Evolutionary conservation across 92 coral and sea anemone genomes (phyloP), one percentile per base, ranked within the genome.

Genomic region (Parazoanthus atlanticus): DNA sequence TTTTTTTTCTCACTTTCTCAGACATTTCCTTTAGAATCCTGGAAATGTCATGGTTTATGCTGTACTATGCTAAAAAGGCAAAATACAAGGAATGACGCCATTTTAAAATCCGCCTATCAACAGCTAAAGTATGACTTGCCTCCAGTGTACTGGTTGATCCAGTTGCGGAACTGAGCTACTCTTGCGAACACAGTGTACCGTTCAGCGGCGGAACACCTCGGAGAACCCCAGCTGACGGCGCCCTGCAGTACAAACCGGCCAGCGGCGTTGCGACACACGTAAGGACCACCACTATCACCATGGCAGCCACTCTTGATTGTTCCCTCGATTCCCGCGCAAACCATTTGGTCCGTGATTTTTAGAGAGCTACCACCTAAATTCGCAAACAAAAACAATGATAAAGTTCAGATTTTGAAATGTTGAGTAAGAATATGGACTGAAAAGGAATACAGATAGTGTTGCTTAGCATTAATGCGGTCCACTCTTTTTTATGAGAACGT

Each of bases 261-360:
- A 66, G 73, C 78, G 89, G 87, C 47, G 77, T 91, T 85, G 88
- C 91, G 92, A 52, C 97, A 94, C 6, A 92, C 94, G 77, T 92
- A 94, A 41, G 97, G 97, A 23, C 97, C 97, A 74, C 97, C 97
- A 56, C 96, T 94, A 88, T 94, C 96, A 78, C 96, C 96, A 85
- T 94, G 96, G 41, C 96, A 94, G 86, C 96, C 96, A 77, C 96
- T 92, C 3, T 88, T 78, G 79, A 78, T 72, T 3, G 90, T 88
- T 40, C 90, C 92, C 71, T 86, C 84, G 25, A 58, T 74, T 46
- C 95, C 94, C 29, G 92, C 95, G 74, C 95, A 93, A 40, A 93
- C 73, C 95, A 93, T 93, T 47, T 66, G 74, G 82, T 89, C 88
- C 21, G 91, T 93, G 71, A 88, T 80, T 71, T 67, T 79, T 0